These are phyloP conservation scores for Lithophane leautieri DNA, from an alignment of 2,888 invertebrate genomes.

Conservation along the genomic window DNA sequence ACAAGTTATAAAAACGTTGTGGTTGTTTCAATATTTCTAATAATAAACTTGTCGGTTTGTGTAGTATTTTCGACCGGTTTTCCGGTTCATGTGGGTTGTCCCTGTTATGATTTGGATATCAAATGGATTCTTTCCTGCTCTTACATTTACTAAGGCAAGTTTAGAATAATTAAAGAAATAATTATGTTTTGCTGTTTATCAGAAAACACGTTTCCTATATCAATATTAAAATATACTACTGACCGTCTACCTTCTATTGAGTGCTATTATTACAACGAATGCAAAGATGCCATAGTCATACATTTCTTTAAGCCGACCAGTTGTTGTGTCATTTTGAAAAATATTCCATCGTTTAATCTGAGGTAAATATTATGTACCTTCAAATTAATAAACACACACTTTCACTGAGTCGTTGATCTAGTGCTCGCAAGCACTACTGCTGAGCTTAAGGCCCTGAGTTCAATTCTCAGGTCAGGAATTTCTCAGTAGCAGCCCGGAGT, in stretches of 20 bases:
- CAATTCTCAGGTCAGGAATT: too few relatives aligned
- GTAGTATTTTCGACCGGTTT: conserved; percentile 24
- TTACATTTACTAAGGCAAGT: neutral
- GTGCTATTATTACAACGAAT: neutral
- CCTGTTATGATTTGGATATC: conserved; percentile 32
- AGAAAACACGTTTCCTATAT: too few relatives aligned
- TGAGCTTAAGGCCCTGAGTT: too few relatives aligned
- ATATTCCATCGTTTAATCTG: neutral
- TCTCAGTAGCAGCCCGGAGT: too few relatives aligned
- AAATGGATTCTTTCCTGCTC: conserved; percentile 19
- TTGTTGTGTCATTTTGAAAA: neutral
- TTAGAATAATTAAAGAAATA: neutral
- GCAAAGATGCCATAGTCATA: too few relatives aligned
- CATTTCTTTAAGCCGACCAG: neutral
- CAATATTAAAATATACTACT: neutral
- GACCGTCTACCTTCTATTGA: neutral
- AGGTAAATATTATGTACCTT: neutral
- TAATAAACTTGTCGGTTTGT: conserved; percentile 30
- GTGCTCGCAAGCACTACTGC: too few relatives aligned
- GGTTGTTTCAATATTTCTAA: conserved; percentile 28
- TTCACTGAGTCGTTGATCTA: too few relatives aligned
- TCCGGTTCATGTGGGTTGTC: conserved; percentile 27
- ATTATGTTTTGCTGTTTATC: neutral
- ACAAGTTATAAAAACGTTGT: conserved; percentile 26
- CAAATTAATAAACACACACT: too few relatives aligned